Conservation (phyloP, 1,140 invertebrate species). For the Himalopsyche phryganea region DNA sequence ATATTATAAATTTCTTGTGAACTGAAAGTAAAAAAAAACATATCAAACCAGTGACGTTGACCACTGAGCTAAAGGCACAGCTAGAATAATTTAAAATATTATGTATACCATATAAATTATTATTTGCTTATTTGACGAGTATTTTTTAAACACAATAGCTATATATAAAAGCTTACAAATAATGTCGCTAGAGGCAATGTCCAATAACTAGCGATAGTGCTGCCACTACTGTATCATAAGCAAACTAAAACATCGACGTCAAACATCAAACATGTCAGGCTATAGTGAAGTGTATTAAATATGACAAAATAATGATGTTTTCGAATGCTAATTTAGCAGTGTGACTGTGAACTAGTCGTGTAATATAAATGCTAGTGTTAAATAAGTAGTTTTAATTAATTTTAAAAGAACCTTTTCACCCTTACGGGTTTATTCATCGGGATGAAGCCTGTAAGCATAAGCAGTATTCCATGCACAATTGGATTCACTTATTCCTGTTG, state of each 20-base stretch:
- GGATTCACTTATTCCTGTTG: constrained; percentile 4
- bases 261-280: constrained; percentile 20
- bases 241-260: constrained; percentile 33
- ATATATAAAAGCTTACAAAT: too few species aligned
- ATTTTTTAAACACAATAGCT: too few species aligned
- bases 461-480: constrained; percentile 3
- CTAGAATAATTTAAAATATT: too few species aligned
- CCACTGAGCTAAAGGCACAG: too few species aligned
- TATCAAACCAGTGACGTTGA: too few species aligned
- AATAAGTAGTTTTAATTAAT: too few species aligned
- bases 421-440: constrained; percentile 3
- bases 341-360: not conserved
- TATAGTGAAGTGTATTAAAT: not conserved
- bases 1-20: too few species aligned
- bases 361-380: not conserved
- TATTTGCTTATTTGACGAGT: too few species aligned
- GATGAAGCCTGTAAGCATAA: constrained; percentile 10
- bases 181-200: too few species aligned
- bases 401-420: not conserved
- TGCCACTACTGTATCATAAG: constrained; percentile 5
- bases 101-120: too few species aligned
- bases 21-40: too few species aligned
- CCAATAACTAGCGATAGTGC: not conserved
- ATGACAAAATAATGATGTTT: constrained; percentile 1
- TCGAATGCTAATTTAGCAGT: not conserved